Percentiles rank a stretch among this genome's conserved stretches.
These are phyloP conservation scores for Ferdinandea cuprea DNA, from an alignment of 2,888 invertebrate species.

Conservation along the genomic window DNA sequence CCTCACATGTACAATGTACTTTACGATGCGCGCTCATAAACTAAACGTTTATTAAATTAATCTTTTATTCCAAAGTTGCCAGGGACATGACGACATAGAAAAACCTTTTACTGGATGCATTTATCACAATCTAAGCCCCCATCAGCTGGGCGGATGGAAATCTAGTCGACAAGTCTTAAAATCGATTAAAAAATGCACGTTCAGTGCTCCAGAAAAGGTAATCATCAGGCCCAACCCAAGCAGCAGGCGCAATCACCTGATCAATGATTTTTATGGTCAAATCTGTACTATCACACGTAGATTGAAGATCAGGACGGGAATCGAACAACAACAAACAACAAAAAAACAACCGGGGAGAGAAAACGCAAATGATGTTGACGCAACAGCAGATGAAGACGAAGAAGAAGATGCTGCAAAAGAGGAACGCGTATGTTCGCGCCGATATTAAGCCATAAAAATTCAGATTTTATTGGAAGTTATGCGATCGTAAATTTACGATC, in stretches of 20 bases:
- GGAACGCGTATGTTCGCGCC: slow-evolving; percentile 46
- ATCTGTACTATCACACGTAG: slow-evolving; percentile 19
- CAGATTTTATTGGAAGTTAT: slow-evolving; percentile 73
- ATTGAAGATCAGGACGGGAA: no score
- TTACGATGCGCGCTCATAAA: slow-evolving; percentile 35
- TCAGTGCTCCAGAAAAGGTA: slow-evolving; percentile 34
- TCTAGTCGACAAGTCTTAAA: neutral
- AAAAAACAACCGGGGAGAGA: neutral
- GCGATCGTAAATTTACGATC: slow-evolving; percentile 71
- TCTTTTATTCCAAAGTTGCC: slow-evolving; percentile 7
- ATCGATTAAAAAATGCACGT: slow-evolving; percentile 62
- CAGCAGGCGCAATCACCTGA: slow-evolving; percentile 53
- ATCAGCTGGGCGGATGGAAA: neutral
- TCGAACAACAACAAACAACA: no score
- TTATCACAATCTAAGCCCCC: slow-evolving; percentile 11
- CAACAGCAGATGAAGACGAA: neutral
- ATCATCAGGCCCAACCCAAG: slow-evolving; percentile 38
- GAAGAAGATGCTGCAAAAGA: neutral
- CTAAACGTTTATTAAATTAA: slow-evolving; percentile 62
- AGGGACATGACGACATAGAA: slow-evolving; percentile 19
- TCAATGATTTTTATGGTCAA: slow-evolving; percentile 65
- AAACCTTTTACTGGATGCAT: slow-evolving; percentile 17
- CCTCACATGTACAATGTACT: neutral
- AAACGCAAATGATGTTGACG: neutral
- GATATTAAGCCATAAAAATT: slow-evolving; percentile 73